These are phyloP conservation scores for Saxicola maurus DNA, from an alignment of 2,797 vertebrate genomes.

Conservation along the genomic window DNA sequence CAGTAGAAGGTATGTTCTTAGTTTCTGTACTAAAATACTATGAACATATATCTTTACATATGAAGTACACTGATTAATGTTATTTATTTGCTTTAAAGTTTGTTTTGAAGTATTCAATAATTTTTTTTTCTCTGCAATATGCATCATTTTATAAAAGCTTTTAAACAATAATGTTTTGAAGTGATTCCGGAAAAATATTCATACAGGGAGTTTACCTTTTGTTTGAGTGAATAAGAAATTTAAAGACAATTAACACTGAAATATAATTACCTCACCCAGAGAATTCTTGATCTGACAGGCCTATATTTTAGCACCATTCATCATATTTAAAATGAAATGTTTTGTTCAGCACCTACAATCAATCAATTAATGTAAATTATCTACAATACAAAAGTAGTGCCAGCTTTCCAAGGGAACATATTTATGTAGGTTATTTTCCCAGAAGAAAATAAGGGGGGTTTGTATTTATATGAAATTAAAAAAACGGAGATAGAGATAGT, in stretches of 20 bases:
- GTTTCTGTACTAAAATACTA: not conserved
- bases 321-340: conserved; percentile 37
- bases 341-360: not conserved
- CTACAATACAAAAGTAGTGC: not conserved
- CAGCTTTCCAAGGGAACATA: not conserved
- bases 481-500: too few relatives aligned
- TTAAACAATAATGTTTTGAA: not conserved
- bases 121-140: not conserved
- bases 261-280: conserved; percentile 48
- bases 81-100: not conserved
- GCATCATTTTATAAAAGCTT: not conserved
- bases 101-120: not conserved
- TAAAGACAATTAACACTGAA: conserved; percentile 47
- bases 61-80: not conserved
- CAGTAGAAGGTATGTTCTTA: not conserved
- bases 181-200: not conserved
- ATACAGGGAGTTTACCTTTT: not conserved
- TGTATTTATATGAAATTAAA: not conserved
- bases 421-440: not conserved
- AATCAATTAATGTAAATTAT: conserved; percentile 44
- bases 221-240: conserved; percentile 8
- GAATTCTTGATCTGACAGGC: conserved; percentile 53
- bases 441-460: not conserved
- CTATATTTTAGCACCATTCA: conserved; percentile 28
- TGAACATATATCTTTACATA: not conserved